phyloP scores from a whole-genome alignment of 64 coral and sea anemone species.

The Montipora efflorescens region DNA sequence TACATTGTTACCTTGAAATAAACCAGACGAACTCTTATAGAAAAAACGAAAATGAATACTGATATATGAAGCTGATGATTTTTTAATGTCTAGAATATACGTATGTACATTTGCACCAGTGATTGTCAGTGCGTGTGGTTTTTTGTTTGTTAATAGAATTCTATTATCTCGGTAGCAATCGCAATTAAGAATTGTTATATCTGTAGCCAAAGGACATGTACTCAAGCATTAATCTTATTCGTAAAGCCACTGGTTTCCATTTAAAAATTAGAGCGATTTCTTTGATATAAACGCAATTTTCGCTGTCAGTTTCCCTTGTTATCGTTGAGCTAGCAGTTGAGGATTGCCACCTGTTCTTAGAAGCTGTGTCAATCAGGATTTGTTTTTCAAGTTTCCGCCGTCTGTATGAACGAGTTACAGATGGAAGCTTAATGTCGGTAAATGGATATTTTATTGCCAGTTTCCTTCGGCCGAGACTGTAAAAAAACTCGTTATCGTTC shows the following conservation, averaged over 20 bases:
- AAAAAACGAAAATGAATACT: constrained; percentile 38
- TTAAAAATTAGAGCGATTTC: constrained; percentile 32
- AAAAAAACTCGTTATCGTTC: background rate
- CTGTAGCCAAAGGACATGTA: background rate
- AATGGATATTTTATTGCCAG: constrained; percentile 42
- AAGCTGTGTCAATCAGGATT: constrained; percentile 43
- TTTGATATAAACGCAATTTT: background rate
- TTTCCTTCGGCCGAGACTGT: background rate
- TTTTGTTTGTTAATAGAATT: constrained; percentile 47
- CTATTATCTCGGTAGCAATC: constrained; percentile 40
- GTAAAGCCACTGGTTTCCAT: background rate
- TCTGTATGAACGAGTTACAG: constrained; percentile 27
- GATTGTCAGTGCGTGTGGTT: constrained; percentile 20
- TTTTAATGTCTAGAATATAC: constrained; percentile 26
- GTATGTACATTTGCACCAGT: background rate
- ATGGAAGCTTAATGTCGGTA: constrained; percentile 24
- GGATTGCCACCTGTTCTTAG: constrained; percentile 32
- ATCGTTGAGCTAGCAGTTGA: background rate
- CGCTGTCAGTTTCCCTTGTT: background rate
- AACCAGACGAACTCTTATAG: background rate
- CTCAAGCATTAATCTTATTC: background rate
- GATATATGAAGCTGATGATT: constrained; percentile 6
- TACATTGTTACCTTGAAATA: background rate
- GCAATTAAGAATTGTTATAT: constrained; percentile 44
- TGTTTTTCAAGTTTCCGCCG: constrained; percentile 10